phyloP scores from a whole-genome alignment of 2,888 invertebrate species.

The Dolichomitus sp. region DNA sequence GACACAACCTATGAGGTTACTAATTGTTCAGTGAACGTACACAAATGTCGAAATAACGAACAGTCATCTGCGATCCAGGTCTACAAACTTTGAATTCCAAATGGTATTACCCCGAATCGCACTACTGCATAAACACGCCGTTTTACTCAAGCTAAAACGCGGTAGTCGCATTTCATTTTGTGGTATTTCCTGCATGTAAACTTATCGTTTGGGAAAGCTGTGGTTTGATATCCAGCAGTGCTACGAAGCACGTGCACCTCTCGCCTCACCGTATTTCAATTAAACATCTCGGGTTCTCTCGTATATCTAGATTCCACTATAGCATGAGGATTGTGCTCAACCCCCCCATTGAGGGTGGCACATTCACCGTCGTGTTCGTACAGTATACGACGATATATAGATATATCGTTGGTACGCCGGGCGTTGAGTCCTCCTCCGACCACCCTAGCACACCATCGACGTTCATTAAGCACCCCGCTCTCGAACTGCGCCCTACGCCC shows the following conservation, averaged over 20 bases:
- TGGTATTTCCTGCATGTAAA: conserved; percentile 39
- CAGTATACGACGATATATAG: conserved; percentile 24
- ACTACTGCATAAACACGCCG: conserved; percentile 18
- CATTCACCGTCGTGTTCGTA: conserved; percentile 37
- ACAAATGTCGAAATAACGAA: not conserved
- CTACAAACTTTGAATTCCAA: not conserved
- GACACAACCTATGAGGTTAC: not conserved
- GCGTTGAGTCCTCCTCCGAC: conserved; percentile 56
- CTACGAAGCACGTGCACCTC: conserved; percentile 44
- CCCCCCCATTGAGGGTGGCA: conserved; percentile 47
- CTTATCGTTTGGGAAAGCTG: conserved; percentile 37
- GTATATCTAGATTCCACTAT: conserved; percentile 74
- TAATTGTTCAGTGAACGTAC: not conserved
- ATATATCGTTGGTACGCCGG: conserved; percentile 27
- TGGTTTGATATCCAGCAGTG: conserved; percentile 44
- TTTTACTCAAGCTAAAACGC: not conserved
- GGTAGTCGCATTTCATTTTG: conserved; percentile 30
- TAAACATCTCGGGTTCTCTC: conserved; percentile 74
- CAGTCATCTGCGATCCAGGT: not conserved
- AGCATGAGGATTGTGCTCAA: conserved; percentile 50
- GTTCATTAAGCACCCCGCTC: conserved; percentile 71
- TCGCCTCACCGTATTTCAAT: conserved; percentile 79
- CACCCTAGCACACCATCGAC: conserved; percentile 65
- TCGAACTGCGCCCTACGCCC: conserved; percentile 47
- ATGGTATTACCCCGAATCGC: not conserved